phyloP scores from a whole-genome alignment of 2,113 vertebrate genomes.

The Drymodes brunneopygia region DNA sequence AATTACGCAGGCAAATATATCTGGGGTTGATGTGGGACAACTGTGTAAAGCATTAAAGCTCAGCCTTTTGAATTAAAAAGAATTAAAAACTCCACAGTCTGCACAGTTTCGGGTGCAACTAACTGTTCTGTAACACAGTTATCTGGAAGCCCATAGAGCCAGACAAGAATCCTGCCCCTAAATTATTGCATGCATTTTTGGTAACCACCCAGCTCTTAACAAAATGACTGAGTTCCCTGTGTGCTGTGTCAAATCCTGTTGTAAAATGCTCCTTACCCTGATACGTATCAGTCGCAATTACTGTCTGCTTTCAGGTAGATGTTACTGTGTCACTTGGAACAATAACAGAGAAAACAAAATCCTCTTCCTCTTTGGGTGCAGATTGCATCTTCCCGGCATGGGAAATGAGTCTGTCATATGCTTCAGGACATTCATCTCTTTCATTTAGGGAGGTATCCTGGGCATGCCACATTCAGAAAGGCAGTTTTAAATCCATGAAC shows the following conservation, averaged over 20 bases:
- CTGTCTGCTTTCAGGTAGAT: slow-evolving; percentile 26
- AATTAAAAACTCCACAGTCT: background rate
- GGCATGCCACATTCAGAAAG: background rate
- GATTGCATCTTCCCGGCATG: slow-evolving; percentile 8
- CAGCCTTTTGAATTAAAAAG: background rate
- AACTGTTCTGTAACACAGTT: slow-evolving; percentile 22
- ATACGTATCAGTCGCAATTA: slow-evolving; percentile 36
- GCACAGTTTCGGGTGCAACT: background rate
- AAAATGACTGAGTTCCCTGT: background rate
- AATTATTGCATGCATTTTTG: slow-evolving; percentile 11
- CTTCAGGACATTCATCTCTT: slow-evolving; percentile 26
- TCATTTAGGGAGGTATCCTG: background rate
- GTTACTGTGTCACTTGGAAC: slow-evolving; percentile 51
- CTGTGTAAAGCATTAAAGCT: background rate
- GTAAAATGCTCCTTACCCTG: slow-evolving; percentile 8
- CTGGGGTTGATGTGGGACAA: background rate
- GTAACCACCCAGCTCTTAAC: background rate
- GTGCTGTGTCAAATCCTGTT: slow-evolving; percentile 17
- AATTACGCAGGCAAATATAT: slow-evolving; percentile 7
- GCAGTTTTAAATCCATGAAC: background rate
- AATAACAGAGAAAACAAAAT: slow-evolving; percentile 58
- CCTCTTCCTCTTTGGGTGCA: slow-evolving; percentile 16
- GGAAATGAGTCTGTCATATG: background rate
- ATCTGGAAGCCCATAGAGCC: background rate
- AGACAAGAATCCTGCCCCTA: background rate